Evolutionary conservation across 2,888 invertebrate species (phyloP), one percentile per base, ranked within the genome.

Genomic region (Hemicrepidius hirtus): DNA sequence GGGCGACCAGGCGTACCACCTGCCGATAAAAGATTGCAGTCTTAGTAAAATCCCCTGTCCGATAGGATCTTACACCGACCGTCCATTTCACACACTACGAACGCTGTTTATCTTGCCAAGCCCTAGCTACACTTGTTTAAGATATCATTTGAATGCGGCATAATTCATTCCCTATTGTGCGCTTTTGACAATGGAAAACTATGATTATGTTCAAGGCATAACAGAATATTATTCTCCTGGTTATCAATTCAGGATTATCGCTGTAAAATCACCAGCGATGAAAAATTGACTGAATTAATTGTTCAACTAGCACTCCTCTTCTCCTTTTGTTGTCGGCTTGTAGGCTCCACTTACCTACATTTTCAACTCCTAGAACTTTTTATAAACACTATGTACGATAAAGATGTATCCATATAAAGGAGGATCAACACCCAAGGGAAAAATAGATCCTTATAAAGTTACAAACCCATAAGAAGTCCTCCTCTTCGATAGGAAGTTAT

Each of bases 1-100:
- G 79, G 81, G 81, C 79, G 81, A 77, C 68, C 71, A 67, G 67
- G 65, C 73, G 68, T 78, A 80, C 82, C 82, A 83, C 82, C 82
- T 82, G 83, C 82, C 80, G 81, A 81, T 82, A 81, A 81, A 79
- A 78, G 80, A 81, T 81, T 79, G 79, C 81, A 80, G 77, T 77
- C 80, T 79, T 77, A 77, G 79, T 80, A 78, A 79, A 81, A 80
- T 81, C 73, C 80, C 73, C 78, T 78, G 77, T 77, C 76, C 78
- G 80, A 80, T 80, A 78, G 76, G 79, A 81, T 80, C 79, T 78
- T 79, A 80, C 78, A 74, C 68, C 76, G 78, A 75, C 78, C 80
- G 80, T 80, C 79, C 80, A 80, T 82, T 81, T 81, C 81, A 80
- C 80, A 79, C 81, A 78, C 73, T 75, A 72, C 76, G 75, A 73